Conservation (phyloP, 2,113 vertebrate genomes). For the Phrynosoma blainvillii region DNA sequence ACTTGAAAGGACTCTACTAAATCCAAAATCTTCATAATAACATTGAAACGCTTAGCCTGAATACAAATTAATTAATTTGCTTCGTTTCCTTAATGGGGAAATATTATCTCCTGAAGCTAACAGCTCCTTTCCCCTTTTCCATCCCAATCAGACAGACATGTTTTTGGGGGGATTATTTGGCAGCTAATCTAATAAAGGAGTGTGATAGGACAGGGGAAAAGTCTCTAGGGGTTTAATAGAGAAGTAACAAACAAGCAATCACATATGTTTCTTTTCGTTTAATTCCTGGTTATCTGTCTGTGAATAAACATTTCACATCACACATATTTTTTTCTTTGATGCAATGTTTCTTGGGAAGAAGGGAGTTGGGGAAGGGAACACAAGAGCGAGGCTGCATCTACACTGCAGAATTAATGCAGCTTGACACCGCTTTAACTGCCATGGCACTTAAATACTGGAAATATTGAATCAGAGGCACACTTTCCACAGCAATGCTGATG, state of each 20-base stretch:
- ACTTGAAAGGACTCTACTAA: conserved; percentile 46
- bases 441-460: too few relatives aligned
- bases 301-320: conserved; percentile 63
- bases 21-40: conserved; percentile 36
- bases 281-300: conserved; percentile 48
- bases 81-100: conserved; percentile 59
- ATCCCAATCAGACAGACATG: conserved; percentile 41
- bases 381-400: conserved; percentile 6
- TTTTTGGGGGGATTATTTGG: not conserved
- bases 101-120: conserved; percentile 54
- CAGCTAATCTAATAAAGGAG: conserved; percentile 14
- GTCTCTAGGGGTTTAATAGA: conserved; percentile 41
- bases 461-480: too few relatives aligned
- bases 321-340: conserved; percentile 58
- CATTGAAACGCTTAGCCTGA: conserved; percentile 35
- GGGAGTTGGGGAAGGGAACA: conserved; percentile 17
- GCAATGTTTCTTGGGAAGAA: conserved; percentile 56
- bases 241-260: conserved; percentile 48
- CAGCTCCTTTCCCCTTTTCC: not conserved
- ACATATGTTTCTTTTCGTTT: conserved; percentile 55
- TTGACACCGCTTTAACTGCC: too few relatives aligned
- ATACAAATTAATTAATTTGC: conserved; percentile 61
- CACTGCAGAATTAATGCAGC: too few relatives aligned
- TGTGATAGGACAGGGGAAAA: conserved; percentile 14
- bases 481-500: too few relatives aligned